Evolutionary conservation across 2,113 vertebrate species (phyloP).

Genomic region (Sinocyclocheilus anshuiensis): DNA sequence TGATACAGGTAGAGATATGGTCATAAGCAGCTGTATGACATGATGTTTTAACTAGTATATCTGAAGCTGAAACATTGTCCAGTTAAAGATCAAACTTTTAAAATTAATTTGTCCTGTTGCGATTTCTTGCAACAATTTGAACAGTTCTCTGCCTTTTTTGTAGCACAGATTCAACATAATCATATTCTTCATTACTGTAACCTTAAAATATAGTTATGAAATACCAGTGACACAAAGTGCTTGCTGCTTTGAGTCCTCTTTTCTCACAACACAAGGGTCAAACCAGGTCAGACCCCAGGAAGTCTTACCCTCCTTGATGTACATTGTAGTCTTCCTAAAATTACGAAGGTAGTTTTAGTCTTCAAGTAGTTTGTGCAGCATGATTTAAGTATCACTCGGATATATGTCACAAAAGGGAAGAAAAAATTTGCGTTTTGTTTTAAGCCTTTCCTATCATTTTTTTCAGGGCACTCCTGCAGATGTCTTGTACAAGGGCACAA

Average conservation of each 20-base stretch:
- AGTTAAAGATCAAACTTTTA: not conserved
- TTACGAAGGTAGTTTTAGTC: too few species aligned
- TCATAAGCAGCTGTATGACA: not conserved
- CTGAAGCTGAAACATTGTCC: not conserved
- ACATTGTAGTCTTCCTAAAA: not conserved
- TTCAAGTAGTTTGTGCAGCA: too few species aligned
- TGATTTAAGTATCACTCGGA: too few species aligned
- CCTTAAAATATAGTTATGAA: conserved; percentile 1
- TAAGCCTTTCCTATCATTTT: not conserved
- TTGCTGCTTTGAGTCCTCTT: not conserved
- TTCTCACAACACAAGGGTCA: not conserved
- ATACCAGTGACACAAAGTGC: not conserved
- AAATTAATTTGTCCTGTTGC: too few species aligned
- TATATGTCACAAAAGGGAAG: too few species aligned
- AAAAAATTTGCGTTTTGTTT: too few species aligned
- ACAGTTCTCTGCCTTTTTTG: not conserved
- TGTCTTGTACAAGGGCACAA: conserved; percentile 93
- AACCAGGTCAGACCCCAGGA: not conserved
- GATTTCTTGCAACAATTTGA: too few species aligned
- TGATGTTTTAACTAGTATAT: not conserved
- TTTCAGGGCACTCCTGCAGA: conserved; percentile 93
- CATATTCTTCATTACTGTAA: not conserved
- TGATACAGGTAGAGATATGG: not conserved
- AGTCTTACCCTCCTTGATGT: not conserved
- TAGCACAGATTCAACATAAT: not conserved